Base-by-base conservation (phyloP, 1,140 invertebrate genomes). In the Cataglyphis hispanica region DNA sequence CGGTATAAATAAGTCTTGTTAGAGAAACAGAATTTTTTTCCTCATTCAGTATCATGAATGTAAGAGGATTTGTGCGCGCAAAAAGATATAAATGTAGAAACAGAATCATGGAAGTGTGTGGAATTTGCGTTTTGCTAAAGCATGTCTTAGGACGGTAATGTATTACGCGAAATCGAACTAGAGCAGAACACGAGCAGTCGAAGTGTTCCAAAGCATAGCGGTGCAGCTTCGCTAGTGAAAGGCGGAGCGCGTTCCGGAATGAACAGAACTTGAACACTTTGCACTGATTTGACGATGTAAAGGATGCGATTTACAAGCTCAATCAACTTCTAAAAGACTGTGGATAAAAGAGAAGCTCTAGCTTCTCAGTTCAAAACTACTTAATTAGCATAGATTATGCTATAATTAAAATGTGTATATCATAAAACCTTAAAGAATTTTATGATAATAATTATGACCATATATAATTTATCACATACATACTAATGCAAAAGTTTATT, bases 131-230 rank as follows among this genome's bases (percentile, higher is more conserved):
- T 34, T 83, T 74, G 56, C 25, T 81, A 72, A 83, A 83, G 67
- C 37, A 25, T 74, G 13, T 74, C 78, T 72, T 83, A 81, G 66
- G 11, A 25, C 53, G 25, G 66, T 70, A 81, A 81, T 81, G 53
- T 83, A 72, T 72, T 27, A 27, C 53, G 25, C 34, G 53, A 72
- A 56, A 74, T 83, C 67, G 67, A 83, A 83, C 78, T 83, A 56
- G 78, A 74, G 78, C 78, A 83, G 78, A 83, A 72, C 78, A 22
- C 67, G 53, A 83, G 67, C 53, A 74, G 67, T 74, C 67, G 67
- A n/a, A 72, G 61, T 37, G 37, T 83, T 83, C 78, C 53, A 72
- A 81, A 70, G 77, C 64, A 43, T 70, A 43, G 56, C 46, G 34
- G 43, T 58, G 67, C 66, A 72, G 78, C 67, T 83, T 58, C n/a